Conservation (phyloP, 2,888 invertebrate genomes). For the Drosophila rubida region DNA sequence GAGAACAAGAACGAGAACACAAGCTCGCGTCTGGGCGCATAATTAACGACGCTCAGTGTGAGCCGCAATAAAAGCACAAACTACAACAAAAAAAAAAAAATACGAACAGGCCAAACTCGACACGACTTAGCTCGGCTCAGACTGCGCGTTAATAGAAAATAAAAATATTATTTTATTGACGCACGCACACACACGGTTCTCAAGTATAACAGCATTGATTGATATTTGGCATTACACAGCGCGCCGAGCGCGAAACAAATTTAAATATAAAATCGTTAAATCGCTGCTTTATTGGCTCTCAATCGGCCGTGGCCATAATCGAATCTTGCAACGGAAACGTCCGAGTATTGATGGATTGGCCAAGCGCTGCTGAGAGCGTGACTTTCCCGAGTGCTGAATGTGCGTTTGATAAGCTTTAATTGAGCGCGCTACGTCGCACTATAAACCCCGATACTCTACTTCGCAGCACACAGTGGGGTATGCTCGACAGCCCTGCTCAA, state of each 20-base stretch:
- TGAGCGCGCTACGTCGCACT: constrained; percentile 17
- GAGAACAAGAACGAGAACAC: constrained; percentile 9
- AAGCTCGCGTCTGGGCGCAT: constrained; percentile 36
- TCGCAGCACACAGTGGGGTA: not conserved
- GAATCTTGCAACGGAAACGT: constrained; percentile 57
- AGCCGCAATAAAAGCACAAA: constrained; percentile 15
- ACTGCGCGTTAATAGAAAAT: constrained; percentile 64
- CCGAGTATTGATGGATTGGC: constrained; percentile 48
- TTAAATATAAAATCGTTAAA: constrained; percentile 32
- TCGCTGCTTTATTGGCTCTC: constrained; percentile 48
- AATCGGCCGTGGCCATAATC: constrained; percentile 45
- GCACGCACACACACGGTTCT: constrained; percentile 35
- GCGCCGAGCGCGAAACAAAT: constrained; percentile 28
- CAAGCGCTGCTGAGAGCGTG: constrained; percentile 43
- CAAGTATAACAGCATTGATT: constrained; percentile 19
- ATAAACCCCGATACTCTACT: not conserved
- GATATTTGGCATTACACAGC: constrained; percentile 41
- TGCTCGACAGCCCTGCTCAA: not conserved
- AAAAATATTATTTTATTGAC: constrained; percentile 57
- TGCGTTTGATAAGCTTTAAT: constrained; percentile 44
- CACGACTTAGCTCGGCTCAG: constrained; percentile 1
- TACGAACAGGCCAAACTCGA: constrained; percentile 23
- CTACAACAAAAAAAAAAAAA: not conserved
- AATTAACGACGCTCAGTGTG: constrained; percentile 65
- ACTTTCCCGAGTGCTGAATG: constrained; percentile 42